These are phyloP conservation scores for Amniataba percoides DNA, from an alignment of 2,797 vertebrate genomes.

Conservation along the genomic window DNA sequence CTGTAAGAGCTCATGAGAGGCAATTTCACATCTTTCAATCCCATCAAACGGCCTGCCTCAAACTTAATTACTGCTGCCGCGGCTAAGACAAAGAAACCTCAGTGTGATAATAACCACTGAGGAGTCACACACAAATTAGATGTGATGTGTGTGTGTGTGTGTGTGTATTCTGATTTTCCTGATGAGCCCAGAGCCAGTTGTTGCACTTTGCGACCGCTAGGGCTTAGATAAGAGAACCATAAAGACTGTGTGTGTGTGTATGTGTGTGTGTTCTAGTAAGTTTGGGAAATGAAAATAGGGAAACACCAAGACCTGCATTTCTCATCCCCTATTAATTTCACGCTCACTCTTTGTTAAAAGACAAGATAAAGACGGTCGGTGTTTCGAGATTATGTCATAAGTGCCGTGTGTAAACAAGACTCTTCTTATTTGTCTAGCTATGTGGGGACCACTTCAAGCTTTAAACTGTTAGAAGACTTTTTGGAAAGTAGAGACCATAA, in stretches of 20 bases:
- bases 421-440: neutral
- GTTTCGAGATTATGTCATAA: too few relatives aligned
- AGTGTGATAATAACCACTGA: conserved; percentile 63
- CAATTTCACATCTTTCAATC: conserved; percentile 75
- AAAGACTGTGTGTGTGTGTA: conserved; percentile 17
- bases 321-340: conserved; percentile 51
- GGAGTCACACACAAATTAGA: conserved; percentile 56
- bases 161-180: conserved; percentile 18
- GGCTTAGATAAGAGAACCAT: conserved; percentile 11
- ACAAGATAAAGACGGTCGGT: neutral
- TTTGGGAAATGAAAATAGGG: neutral
- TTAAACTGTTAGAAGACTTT: neutral
- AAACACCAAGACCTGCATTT: conserved; percentile 38
- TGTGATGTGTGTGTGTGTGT: conserved; percentile 8
- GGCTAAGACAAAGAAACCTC: conserved; percentile 67
- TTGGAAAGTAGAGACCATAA: neutral
- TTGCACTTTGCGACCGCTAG: conserved; percentile 5
- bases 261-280: conserved; percentile 12
- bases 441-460: neutral
- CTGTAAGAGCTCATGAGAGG: conserved; percentile 63
- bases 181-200: conserved; percentile 17
- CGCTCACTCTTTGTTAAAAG: conserved; percentile 26
- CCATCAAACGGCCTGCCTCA: conserved; percentile 64
- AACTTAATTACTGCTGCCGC: conserved; percentile 71
- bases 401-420: neutral